phyloP scores from a whole-genome alignment of 2,113 vertebrate species.

The cattle (Bos taurus) region ARS-UCD2.0 NC_037345.1:8195001-8195500 shows the following conservation, averaged over 20 bases:
- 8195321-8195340: slow-evolving; percentile 19
- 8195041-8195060: not conserved
- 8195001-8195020: slow-evolving; percentile 45
- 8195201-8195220: not conserved
- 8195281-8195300: slow-evolving; percentile 15
- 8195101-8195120: not conserved
- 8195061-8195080: slow-evolving; percentile 64
- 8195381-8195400: not conserved
- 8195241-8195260: not conserved
- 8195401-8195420: not conserved
- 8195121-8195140: not conserved
- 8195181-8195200: not conserved
- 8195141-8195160: too few relatives aligned
- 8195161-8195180: not conserved
- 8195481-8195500: not conserved
- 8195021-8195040: not conserved
- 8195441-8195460: not conserved
- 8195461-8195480: not conserved
- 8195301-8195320: not conserved
- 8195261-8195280: slow-evolving; percentile 14
- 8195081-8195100: slow-evolving; percentile 61
- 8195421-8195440: not conserved
- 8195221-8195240: not conserved
- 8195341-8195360: not conserved
- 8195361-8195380: slow-evolving; percentile 62